Base-by-base conservation (phyloP, 1,140 invertebrate species). In the Holcopasites calliopsidis region DNA sequence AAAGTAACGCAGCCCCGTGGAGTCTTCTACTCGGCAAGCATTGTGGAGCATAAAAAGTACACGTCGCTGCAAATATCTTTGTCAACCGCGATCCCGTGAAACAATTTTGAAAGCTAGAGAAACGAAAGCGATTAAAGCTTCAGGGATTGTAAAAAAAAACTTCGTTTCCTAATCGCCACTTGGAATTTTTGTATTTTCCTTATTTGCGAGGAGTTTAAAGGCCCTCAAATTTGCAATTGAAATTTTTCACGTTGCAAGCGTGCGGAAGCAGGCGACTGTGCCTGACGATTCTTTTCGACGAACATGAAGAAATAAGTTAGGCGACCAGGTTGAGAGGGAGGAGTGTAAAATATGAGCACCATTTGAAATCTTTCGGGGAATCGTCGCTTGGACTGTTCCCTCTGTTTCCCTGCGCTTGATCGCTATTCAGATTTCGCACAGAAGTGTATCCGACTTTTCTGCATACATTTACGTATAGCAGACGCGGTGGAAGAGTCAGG, bases 381-480 rank as follows among this genome's bases (percentile, higher is more conserved):
- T 50, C 31, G 42, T 71, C 54, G 40, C 55, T 61, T 21, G 69
- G 31, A 0, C 42, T 13, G 38, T 50, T 26, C 38, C 28, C 18
- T 11, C 18, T 11, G 38, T 7, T 57, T 55, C 26, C 5, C 31
- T 23, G n/a, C 10, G 18, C 40, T 58, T 58, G 54, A 58, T 58
- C 54, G 54, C 58, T 71, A 50, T 71, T 71, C 55, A 71, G 44
- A 61, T 60, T 71, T 38, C 69, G 38, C 69, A 26, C 23, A 28
- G 69, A 16, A 71, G 33, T 50, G 55, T 71, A 71, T 61, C 42
- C 68, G 68, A 50, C 69, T 71, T 71, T 71, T 38, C 68, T 58
- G 55, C 57, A 61, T 44, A 50, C 42, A 26, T 52, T 28, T 61
- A 38, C 42, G n/a, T 31, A 26, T 16, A 18, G 42, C 31, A 28